Percentiles rank a stretch among this genome's conserved stretches.
phyloP scores from a whole-genome alignment of 2,797 vertebrate genomes.

The Zalophus californianus region DNA sequence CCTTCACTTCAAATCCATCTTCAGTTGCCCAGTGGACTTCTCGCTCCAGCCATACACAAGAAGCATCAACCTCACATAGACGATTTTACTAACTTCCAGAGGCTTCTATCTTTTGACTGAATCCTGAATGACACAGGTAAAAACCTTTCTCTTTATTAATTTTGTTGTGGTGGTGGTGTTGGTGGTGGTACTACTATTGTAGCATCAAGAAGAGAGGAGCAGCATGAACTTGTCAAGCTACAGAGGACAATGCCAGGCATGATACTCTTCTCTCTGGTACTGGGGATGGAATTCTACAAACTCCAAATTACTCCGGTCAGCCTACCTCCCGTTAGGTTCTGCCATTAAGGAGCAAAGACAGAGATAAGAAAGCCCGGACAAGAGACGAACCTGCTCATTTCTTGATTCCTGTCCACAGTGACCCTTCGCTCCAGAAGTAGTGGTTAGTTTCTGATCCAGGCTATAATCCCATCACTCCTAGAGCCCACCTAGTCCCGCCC shows the following conservation, averaged over 20 bases:
- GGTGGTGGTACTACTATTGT: neutral
- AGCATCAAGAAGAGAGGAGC: neutral
- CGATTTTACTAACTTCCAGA: neutral
- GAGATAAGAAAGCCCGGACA: neutral
- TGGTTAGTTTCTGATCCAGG: neutral
- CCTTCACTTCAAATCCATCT: neutral
- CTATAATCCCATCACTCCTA: neutral
- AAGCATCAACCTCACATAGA: neutral
- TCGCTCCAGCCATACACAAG: neutral
- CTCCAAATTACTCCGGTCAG: neutral
- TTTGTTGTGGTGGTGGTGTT: neutral
- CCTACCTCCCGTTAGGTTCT: neutral
- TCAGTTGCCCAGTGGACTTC: neutral
- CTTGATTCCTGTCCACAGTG: neutral
- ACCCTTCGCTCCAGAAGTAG: neutral
- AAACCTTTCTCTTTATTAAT: neutral
- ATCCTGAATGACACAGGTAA: neutral
- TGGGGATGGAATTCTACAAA: neutral
- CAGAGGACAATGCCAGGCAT: neutral
- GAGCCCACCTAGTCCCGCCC: neutral
- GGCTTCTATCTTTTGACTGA: neutral
- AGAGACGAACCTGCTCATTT: neutral
- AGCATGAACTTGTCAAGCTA: neutral
- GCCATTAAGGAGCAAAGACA: neutral
- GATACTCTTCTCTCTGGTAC: neutral